These are phyloP conservation scores for Oxyura jamaicensis DNA, from an alignment of 2,113 vertebrate species.

Conservation along the genomic window DNA sequence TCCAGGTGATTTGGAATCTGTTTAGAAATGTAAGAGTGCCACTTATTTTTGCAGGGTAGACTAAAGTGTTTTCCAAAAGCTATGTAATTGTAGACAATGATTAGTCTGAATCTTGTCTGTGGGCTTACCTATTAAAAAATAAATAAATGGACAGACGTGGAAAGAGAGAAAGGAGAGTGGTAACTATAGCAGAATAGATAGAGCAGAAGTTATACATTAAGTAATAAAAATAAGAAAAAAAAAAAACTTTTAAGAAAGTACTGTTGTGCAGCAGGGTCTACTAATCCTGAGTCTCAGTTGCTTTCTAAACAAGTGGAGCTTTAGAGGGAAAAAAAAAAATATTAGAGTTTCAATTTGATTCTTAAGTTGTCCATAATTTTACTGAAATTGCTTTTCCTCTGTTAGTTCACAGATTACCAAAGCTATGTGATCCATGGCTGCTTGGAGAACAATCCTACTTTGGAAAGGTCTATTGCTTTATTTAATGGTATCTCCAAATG, in stretches of 20 bases:
- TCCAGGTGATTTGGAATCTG: not conserved
- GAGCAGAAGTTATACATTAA: not conserved
- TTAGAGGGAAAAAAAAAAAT: not conserved
- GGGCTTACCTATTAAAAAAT: not conserved
- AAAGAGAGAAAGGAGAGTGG: not conserved
- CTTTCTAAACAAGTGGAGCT: not conserved
- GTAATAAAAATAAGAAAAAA: not conserved
- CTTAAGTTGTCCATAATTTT: not conserved
- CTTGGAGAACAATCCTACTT: slow-evolving; percentile 92
- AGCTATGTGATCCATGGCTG: slow-evolving; percentile 95
- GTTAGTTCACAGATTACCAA: slow-evolving; percentile 95
- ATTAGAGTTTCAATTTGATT: not conserved
- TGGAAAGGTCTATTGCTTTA: slow-evolving; percentile 95
- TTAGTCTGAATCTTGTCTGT: not conserved
- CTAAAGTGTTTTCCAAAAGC: not conserved
- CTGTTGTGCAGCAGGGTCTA: not conserved
- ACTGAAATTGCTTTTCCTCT: slow-evolving; percentile 27
- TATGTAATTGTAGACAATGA: not conserved
- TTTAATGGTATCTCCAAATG: slow-evolving; percentile 98
- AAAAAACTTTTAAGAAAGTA: not conserved
- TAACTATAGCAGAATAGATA: not conserved
- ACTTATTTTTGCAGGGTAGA: not conserved
- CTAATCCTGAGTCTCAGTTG: not conserved
- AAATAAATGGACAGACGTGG: accelerated
- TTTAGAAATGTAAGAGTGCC: not conserved